Evolutionary conservation across 2,888 invertebrate genomes (phyloP), one percentile per base, ranked within the genome.

Genomic region (Geotrupes spiniger): DNA sequence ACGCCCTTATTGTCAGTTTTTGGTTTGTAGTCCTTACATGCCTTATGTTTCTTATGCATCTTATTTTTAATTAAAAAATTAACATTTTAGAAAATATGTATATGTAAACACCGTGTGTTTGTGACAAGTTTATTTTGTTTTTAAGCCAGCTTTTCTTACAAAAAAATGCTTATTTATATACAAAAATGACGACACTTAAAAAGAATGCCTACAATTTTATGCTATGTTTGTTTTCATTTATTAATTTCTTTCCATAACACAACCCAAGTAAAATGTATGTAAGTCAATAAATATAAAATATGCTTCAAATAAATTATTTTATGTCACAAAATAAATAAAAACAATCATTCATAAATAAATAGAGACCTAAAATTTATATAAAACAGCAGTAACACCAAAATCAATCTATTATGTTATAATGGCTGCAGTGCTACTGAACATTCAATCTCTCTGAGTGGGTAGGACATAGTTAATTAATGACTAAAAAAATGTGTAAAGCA

Each of bases 101-200:
- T 37, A 36, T 29, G 29, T 27, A 4, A 26, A 11, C 10, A 21
- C 21, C 6, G 21, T 4, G 4, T 4, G 21, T 3, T 45, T 41
- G 25, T 50, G 50, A 50, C 50, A 50, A 37, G 26, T 50, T 49
- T 49, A 36, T 31, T 49, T 49, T 49, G 49, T 49, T 49, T 49
- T 44, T 37, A 50, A 50, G 50, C 50, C 42, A 46, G 50, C 50
- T 46, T 46, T 47, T 41, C 10, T 41, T 46, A 46, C 41, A 46
- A 46, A 46, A 28, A 27, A 25, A 10, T 21, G 17, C 27, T 42
- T 15, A 29, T 40, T 11, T 27, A 21, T 40, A 41, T 41, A 43
- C 43, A 43, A n/a, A n/a, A n/a, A n/a, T 12, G 25, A 27, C 12
- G 28, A 41, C 11, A 41, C 27, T 15, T 14, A 14, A 16, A 41